A percentile compares a stretch with the other conserved stretches of the same genome.
These are phyloP conservation scores for Horisme vitalbata DNA, from an alignment of 2,888 invertebrate genomes.

Conservation along the genomic window DNA sequence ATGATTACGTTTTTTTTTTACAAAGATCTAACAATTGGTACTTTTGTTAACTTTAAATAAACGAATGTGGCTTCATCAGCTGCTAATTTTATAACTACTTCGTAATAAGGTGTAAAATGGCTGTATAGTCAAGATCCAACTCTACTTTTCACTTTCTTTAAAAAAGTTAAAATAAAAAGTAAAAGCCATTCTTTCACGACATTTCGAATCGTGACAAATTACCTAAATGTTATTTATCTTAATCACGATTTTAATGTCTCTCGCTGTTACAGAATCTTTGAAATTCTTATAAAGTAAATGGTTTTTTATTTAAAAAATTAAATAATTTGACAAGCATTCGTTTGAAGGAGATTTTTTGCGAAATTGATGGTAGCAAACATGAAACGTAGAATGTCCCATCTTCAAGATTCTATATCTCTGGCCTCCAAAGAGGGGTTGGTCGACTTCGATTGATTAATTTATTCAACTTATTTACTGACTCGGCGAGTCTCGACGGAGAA, in stretches of 20 bases:
- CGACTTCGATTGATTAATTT: conserved; percentile 69
- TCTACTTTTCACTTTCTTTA: neutral
- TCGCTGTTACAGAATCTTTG: neutral
- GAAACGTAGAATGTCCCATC: conserved; percentile 13
- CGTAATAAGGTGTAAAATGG: no score
- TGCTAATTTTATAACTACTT: no score
- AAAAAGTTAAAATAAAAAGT: neutral
- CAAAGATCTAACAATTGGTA: no score
- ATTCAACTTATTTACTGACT: conserved; percentile 74
- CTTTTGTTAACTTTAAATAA: no score
- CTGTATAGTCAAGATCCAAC: neutral
- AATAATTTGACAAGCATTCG: no score
- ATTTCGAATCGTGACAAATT: conserved; percentile 7
- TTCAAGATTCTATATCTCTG: conserved; percentile 52
- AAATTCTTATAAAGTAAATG: no score
- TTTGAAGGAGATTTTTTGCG: no score
- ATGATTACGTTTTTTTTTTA: no score
- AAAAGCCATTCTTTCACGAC: conserved; percentile 1
- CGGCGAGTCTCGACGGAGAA: conserved; percentile 68
- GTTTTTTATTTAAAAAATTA: no score
- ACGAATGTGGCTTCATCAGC: no score
- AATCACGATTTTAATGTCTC: conserved; percentile 1
- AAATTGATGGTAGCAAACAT: neutral
- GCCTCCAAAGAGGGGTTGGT: conserved; percentile 60
- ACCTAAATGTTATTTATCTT: neutral